Evolutionary conservation across 2,113 vertebrate genomes (phyloP).

Genomic region (Pangasianodon hypophthalmus): DNA sequence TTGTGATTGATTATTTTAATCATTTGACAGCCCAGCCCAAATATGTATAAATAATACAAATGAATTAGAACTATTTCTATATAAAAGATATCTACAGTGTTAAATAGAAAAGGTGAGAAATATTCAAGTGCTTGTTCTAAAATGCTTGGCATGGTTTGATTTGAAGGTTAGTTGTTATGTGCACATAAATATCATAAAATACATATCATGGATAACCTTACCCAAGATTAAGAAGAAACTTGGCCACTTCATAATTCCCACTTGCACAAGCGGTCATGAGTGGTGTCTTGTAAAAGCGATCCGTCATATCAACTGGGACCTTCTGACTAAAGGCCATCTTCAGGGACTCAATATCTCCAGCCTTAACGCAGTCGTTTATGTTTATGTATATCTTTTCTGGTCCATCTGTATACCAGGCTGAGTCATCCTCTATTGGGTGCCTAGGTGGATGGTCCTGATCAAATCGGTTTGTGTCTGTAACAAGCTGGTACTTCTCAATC

Average conservation of each 20-base stretch:
- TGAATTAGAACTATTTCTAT: not conserved
- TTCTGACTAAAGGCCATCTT: constrained; percentile 82
- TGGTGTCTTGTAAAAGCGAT: constrained; percentile 88
- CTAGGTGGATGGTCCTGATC: constrained; percentile 71
- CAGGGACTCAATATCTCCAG: constrained; percentile 82
- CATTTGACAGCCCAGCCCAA: not conserved
- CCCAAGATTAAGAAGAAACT: constrained; percentile 84
- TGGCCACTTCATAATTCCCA: constrained; percentile 79
- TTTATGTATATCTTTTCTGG: constrained; percentile 74
- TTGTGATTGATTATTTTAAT: not conserved
- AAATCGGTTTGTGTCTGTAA: constrained; percentile 69
- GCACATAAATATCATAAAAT: not conserved
- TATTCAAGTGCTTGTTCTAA: not conserved
- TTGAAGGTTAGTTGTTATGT: not conserved
- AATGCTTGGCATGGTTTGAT: not conserved
- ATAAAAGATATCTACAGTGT: not conserved
- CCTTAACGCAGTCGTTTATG: constrained; percentile 82
- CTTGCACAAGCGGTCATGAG: constrained; percentile 84
- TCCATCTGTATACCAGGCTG: constrained; percentile 83
- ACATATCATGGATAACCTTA: constrained; percentile 63
- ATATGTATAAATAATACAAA: not conserved
- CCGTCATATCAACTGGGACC: constrained; percentile 83
- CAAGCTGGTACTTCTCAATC: constrained; percentile 76
- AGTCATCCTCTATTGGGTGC: constrained; percentile 88
- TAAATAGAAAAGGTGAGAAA: not conserved